Conservation (phyloP, 92 coral and sea anemone species). For the Porites lobata region DNA sequence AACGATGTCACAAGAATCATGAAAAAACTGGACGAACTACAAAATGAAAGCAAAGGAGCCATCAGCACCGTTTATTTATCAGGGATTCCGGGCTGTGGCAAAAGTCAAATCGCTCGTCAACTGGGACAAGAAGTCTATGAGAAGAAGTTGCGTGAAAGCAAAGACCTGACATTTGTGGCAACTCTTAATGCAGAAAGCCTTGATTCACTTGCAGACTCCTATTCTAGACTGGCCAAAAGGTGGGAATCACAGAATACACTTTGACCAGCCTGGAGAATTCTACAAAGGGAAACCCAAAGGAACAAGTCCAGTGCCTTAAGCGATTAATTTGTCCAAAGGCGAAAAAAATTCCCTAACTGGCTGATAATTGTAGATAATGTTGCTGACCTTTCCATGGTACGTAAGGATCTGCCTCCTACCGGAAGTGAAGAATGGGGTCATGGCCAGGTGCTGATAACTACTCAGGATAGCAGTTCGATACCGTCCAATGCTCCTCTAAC, state of each 20-base stretch:
- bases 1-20: slow-evolving; percentile 36
- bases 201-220: slow-evolving; percentile 39
- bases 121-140: slow-evolving; percentile 43
- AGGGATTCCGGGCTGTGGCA: slow-evolving; percentile 70
- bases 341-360: slow-evolving; percentile 30
- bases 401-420: slow-evolving; percentile 34
- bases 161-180: slow-evolving; percentile 14
- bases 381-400: slow-evolving; percentile 21
- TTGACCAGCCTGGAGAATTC: slow-evolving; percentile 12
- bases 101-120: slow-evolving; percentile 63
- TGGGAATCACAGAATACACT: slow-evolving; percentile 17
- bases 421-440: slow-evolving; percentile 42
- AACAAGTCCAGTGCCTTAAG: slow-evolving; percentile 19
- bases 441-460: slow-evolving; percentile 57
- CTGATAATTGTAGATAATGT: slow-evolving; percentile 59
- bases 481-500: slow-evolving; percentile 7
- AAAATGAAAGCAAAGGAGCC: slow-evolving; percentile 4
- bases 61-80: slow-evolving; percentile 48
- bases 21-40: slow-evolving; percentile 20
- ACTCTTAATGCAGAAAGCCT: slow-evolving; percentile 46
- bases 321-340: neutral
- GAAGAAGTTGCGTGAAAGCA: neutral
- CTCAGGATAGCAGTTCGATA: slow-evolving; percentile 52
- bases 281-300: slow-evolving; percentile 4
- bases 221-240: slow-evolving; percentile 20